These are phyloP conservation scores for Druon quercuslanigerum DNA, from an alignment of 1,140 invertebrate genomes.

Conservation along the genomic window DNA sequence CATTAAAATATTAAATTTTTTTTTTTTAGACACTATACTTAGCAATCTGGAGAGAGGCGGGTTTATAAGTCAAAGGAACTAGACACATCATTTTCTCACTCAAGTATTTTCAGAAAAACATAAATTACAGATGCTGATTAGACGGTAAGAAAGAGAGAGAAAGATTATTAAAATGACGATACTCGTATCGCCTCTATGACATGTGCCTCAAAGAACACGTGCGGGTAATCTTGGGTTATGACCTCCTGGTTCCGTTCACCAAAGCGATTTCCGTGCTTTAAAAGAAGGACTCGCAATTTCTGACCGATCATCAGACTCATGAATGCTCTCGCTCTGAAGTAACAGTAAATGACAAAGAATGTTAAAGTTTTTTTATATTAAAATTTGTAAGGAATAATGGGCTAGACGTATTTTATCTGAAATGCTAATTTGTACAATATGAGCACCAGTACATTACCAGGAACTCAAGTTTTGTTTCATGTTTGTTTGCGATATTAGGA, in stretches of 20 bases:
- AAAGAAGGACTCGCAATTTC: constrained; percentile 13
- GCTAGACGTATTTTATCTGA: background rate
- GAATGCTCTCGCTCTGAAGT: background rate
- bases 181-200: background rate
- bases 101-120: too few species aligned
- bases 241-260: constrained; percentile 20
- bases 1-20: too few species aligned
- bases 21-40: too few species aligned
- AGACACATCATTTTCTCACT: too few species aligned
- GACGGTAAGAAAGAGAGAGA: background rate
- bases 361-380: background rate
- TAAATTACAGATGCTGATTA: background rate
- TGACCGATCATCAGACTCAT: background rate
- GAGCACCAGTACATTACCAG: too few species aligned
- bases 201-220: constrained; percentile 9
- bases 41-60: too few species aligned
- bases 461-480: too few species aligned
- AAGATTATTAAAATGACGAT: background rate
- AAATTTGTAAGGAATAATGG: background rate
- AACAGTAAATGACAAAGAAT: constrained; percentile 20
- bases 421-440: background rate
- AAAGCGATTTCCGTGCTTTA: constrained; percentile 21
- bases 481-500: too few species aligned
- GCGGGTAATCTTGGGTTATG: constrained; percentile 16
- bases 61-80: too few species aligned